Conservation (phyloP, 1,140 invertebrate genomes). For the Acromyrmex charruanus region DNA sequence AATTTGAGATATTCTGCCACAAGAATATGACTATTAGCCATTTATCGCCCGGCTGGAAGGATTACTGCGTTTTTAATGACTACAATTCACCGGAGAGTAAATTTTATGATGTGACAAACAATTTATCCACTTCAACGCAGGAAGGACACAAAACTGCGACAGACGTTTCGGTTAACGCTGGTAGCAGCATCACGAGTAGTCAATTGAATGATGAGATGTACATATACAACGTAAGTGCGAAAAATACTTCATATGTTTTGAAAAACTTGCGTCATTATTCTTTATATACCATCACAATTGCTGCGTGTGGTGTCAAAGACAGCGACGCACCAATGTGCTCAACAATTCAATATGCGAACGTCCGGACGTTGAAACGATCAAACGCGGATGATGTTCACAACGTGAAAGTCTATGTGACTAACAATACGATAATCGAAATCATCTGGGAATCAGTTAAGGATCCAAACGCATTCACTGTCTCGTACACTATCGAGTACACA, state of each 20-base stretch:
- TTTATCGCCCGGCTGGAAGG: conserved; percentile 70
- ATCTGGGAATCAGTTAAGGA: conserved; percentile 88
- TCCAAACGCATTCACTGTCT: conserved; percentile 89
- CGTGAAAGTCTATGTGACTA: conserved; percentile 74
- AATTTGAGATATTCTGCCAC: conserved; percentile 79
- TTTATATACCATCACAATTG: conserved; percentile 85
- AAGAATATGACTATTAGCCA: conserved; percentile 73
- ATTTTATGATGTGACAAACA: conserved; percentile 59
- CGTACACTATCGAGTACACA: conserved; percentile 88
- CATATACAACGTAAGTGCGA: conserved; percentile 76
- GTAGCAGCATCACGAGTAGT: background rate
- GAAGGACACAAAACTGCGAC: conserved; percentile 1
- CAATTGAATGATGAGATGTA: conserved; percentile 33
- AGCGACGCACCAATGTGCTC: conserved; percentile 77
- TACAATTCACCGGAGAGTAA: conserved; percentile 64
- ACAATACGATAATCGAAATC: conserved; percentile 82
- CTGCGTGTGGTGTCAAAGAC: conserved; percentile 85
- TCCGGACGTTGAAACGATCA: conserved; percentile 79
- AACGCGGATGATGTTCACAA: conserved; percentile 82
- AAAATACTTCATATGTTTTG: conserved; percentile 75
- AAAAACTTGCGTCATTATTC: conserved; percentile 85
- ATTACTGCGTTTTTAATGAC: conserved; percentile 74
- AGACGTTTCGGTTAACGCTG: background rate
- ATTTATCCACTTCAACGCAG: conserved; percentile 44
- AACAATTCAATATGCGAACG: conserved; percentile 76